Evolutionary conservation across 2,888 invertebrate genomes (phyloP), one percentile per base, ranked within the genome.

Genomic region (Mystacides longicornis): DNA sequence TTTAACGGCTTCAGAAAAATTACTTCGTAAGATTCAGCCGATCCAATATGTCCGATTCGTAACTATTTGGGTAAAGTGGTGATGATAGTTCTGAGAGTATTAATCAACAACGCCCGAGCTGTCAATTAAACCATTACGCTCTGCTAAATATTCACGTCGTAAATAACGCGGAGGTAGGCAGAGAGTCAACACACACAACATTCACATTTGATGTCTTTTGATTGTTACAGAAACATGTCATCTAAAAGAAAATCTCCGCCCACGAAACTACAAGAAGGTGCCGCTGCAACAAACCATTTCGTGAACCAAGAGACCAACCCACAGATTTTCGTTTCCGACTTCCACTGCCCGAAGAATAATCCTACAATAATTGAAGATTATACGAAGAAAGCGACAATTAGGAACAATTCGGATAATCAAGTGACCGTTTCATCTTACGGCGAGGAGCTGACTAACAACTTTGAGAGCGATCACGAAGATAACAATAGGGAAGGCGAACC

Each of bases 221-320:
- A 18, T 77, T 79, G 73, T 82, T 81, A 62, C 85, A 88, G 88
- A 85, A 92, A 86, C 80, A 93, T 93, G 93, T 93, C 93, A 84
- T 93, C 93, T 79, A 93, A 93, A 86, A 86, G 93, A 78, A 93
- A 93, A 80, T 93, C 93, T 74, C 92, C 93, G 74, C 93, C 93
- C 73, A 91, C 90, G 67, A 93, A 93, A 82, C 82, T 93, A 76
- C 91, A 92, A 81, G 86, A 87, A 81, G 79, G 77, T 74, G 80
- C 66, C 68, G 70, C 62, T 66, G 67, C 55, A 66, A 68, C 45
- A 69, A 69, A 63, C 68, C 19, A 19, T 19, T 45, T 69, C 55
- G 76, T 68, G 66, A 75, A 67, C 68, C 77, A 66, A 71, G 73
- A 67, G 76, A 74, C 62, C 64, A 73, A 78, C 62, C 69, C 71